Evolutionary conservation across 2,888 invertebrate genomes (phyloP), one percentile per base, ranked within the genome.

Genomic region (Chrysina gloriosa): DNA sequence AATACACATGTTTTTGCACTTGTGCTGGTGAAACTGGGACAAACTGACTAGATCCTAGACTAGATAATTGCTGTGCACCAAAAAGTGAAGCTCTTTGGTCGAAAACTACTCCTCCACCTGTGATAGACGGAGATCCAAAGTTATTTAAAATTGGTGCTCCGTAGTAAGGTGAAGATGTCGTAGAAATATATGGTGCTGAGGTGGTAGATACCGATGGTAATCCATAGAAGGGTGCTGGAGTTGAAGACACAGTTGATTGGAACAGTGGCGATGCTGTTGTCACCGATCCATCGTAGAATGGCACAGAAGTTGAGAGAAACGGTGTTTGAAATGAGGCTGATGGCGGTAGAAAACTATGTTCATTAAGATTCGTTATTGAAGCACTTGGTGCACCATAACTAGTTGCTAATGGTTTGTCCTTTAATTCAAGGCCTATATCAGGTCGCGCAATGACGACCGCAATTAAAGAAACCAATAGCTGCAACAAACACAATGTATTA

Each of bases 381-480:
- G 70, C 72, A 48, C 82, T 79, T 0, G 85, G 85, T 7, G 80
- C 73, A 45, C 84, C 85, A 69, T 84, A 86, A 2, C 84, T 83
- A 1, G 84, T 84, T 0, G 83, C 77, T 2, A 85, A 85, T 14
- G 80, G 80, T 68, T 84, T 81, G 77, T 85, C 85, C 4, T 84
- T 78, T 75, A 85, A 84, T 34, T 84, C 84, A 80, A 86, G 85
- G 74, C 86, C 86, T 77, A 86, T 86, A 80, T 86, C 86, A 79
- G 87, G 86, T 70, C 87, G 83, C 47, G 87, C 87, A 79, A 85
- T 84, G 80, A 85, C 86, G 80, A 85, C 82, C 64, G 85, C 85
- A 82, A 85, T 85, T 71, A 87, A 71, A 21, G 74, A 65, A 34
- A 72, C 67, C 45, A 77, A 65, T 54, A 74, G 61, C 76, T 76